These are phyloP conservation scores for Toxotes chatareus DNA, from an alignment of 2,113 vertebrate genomes.

Conservation along the genomic window DNA sequence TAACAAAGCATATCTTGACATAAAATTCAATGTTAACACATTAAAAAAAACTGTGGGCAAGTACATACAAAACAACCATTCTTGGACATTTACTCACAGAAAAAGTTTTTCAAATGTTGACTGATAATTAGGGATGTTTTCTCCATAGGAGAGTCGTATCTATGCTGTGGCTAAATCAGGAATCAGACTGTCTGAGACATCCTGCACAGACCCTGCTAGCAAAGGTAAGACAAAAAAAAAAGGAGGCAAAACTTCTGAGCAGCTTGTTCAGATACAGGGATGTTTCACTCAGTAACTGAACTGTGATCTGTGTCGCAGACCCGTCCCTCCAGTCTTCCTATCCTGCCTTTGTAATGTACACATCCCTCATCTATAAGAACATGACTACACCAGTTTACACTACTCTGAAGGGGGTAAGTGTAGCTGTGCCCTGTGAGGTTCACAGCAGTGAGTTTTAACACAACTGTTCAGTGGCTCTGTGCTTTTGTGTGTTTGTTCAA, in stretches of 20 bases:
- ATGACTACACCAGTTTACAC: constrained; percentile 94
- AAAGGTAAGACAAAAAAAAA: constrained; percentile 84
- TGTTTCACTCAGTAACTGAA: constrained; percentile 7
- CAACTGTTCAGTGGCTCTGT: not conserved
- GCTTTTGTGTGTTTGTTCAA: not conserved
- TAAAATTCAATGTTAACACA: not conserved
- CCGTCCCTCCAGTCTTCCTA: constrained; percentile 84
- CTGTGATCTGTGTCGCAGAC: constrained; percentile 81
- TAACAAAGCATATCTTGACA: not conserved
- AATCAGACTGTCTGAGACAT: constrained; percentile 93
- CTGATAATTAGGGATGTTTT: not conserved
- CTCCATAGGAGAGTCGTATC: constrained; percentile 94
- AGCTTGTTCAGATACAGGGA: not conserved
- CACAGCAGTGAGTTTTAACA: not conserved
- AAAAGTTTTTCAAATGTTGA: not conserved
- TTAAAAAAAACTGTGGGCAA: not conserved
- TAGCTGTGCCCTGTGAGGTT: not conserved
- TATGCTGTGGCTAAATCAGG: constrained; percentile 98
- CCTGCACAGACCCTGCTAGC: constrained; percentile 85
- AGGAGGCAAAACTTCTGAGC: not conserved
- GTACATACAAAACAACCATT: too few species aligned
- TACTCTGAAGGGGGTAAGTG: constrained; percentile 94
- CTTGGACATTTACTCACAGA: too few species aligned
- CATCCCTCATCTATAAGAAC: constrained; percentile 94
- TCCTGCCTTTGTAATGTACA: constrained; percentile 90